Base-by-base conservation (phyloP, 2,797 vertebrate genomes). In the Hypotaenidia philippensis region DNA sequence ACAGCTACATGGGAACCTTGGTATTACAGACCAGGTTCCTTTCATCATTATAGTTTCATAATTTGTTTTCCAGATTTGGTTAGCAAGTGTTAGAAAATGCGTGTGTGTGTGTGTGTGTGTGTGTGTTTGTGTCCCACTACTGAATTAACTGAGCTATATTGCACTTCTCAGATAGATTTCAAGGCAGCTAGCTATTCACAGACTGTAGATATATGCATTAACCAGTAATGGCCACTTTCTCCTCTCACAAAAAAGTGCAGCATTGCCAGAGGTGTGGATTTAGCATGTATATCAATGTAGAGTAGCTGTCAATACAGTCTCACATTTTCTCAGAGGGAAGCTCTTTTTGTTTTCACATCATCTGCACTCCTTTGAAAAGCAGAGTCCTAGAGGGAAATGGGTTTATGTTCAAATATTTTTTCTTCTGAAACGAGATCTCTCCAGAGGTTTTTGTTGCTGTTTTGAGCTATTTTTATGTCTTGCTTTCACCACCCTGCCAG, bases 401-500 rank as follows among this genome's bases (percentile, higher is more conserved):
- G 56, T 93, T 76, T 91, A 50, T 72, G 34, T 81, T 95, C 80
- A 87, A 83, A 75, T 78, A 83, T 66, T 84, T 93, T 86, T 84
- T 57, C 36, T 94, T 40, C 75, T 80, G 75, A 86, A 94, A 78
- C 47, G 29, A 81, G 63, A 61, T 85, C 17, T 89, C 70, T 90
- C 59, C 41, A 75, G 72, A 90, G 66, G 49, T 76, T 94, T 86
- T 61, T 44, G 14, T 89, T 87, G 26, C 59, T 93, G 10, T 41
- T 90, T 87, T 66, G 49, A 89, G 74, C 75, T 83, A 87, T 89
- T 93, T 92, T 94, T 93, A 64, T 83, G 16, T 75, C 83, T 85
- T 90, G 41, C 38, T 85, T 92, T 71, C 75, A 92, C 38, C 40
- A 77, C 25, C 15, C 61, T 88, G 40, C 23, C 64, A 94, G 87